A percentile compares a stretch with the other conserved stretches of the same genome.
Conservation (phyloP, 2,113 vertebrate species). For the Phasianus colchicus region DNA sequence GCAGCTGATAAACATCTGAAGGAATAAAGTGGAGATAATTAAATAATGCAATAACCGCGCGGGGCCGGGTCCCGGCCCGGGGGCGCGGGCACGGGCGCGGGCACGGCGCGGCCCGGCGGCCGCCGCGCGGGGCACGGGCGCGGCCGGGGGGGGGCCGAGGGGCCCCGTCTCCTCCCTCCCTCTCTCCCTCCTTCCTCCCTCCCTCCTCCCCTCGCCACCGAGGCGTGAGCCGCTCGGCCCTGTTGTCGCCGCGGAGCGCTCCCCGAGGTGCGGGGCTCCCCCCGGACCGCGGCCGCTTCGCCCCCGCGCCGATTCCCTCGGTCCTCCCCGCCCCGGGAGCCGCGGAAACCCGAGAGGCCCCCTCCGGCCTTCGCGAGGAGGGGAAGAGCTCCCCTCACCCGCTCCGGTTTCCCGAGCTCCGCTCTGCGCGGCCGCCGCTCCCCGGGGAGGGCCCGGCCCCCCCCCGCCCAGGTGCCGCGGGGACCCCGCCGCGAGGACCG, state of each 20-base stretch:
- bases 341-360: background rate
- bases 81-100: constrained; percentile 16
- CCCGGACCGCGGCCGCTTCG: background rate
- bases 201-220: background rate
- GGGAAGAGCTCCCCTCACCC: background rate
- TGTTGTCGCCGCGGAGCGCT: constrained; percentile 10
- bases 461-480: background rate
- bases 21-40: constrained; percentile 80
- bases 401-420: background rate
- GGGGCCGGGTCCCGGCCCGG: constrained; percentile 22
- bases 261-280: constrained; percentile 16
- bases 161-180: background rate
- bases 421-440: background rate
- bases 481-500: background rate
- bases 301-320: background rate
- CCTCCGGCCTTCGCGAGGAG: background rate
- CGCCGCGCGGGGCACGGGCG: constrained; percentile 8
- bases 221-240: constrained; percentile 35
- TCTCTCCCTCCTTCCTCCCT: background rate
- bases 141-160: background rate
- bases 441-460: background rate
- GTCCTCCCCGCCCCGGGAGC: background rate
- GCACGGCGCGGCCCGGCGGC: background rate
- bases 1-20: constrained; percentile 85
- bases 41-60: constrained; percentile 73